These are phyloP conservation scores for Lanistes nyassanus DNA, from an alignment of 1,140 invertebrate genomes.

Conservation along the genomic window DNA sequence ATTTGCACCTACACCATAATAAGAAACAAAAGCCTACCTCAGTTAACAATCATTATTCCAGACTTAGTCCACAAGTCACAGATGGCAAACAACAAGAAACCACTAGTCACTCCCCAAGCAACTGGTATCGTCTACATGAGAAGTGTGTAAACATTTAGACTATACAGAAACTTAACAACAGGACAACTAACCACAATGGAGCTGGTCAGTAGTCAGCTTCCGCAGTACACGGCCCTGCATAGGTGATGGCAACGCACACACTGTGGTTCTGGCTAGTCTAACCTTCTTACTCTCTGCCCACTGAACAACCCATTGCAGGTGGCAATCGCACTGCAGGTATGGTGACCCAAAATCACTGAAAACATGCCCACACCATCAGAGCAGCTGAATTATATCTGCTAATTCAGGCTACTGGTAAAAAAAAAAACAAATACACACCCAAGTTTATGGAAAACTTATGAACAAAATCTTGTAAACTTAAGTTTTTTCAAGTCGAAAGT, in stretches of 20 bases:
- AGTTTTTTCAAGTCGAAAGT: too few relatives aligned
- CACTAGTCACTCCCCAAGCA: too few relatives aligned
- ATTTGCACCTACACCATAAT: too few relatives aligned
- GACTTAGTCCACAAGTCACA: too few relatives aligned
- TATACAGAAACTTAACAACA: too few relatives aligned
- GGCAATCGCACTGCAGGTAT: constrained; percentile 81
- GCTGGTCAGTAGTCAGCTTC: constrained; percentile 73
- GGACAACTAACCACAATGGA: constrained; percentile 56
- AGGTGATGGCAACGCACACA: constrained; percentile 77
- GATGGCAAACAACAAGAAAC: too few relatives aligned
- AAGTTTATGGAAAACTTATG: neutral
- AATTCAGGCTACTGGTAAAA: neutral
- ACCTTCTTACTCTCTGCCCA: constrained; percentile 80
- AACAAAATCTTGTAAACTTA: too few relatives aligned
- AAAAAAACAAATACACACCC: neutral
- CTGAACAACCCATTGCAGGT: constrained; percentile 81
- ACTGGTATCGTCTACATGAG: too few relatives aligned
- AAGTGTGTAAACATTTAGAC: too few relatives aligned
- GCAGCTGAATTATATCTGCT: neutral
- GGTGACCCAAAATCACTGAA: constrained; percentile 61
- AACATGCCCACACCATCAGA: constrained; percentile 26
- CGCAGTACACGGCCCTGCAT: constrained; percentile 76
- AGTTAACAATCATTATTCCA: too few relatives aligned
- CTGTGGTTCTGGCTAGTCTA: constrained; percentile 71
- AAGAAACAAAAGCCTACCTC: too few relatives aligned